Conservation (phyloP, 1,140 invertebrate genomes). For the Pogonomyrmex californicus region DNA sequence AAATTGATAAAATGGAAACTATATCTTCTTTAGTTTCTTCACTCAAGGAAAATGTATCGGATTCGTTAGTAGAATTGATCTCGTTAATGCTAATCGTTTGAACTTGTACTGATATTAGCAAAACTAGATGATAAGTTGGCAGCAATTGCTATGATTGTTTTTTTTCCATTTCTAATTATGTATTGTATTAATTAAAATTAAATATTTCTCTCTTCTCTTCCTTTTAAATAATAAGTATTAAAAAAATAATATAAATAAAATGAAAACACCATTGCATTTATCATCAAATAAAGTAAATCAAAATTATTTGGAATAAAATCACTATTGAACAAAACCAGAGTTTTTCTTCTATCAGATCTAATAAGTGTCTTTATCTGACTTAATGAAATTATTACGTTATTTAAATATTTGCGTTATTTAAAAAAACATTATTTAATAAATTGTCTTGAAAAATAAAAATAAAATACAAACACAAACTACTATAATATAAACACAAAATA, state of each 20-base stretch:
- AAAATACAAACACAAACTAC: background rate
- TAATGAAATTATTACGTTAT: background rate
- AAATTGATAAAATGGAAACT: conserved; percentile 25
- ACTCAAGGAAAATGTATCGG: background rate
- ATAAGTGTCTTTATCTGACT: background rate
- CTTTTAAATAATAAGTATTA: too few species aligned
- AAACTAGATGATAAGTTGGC: background rate
- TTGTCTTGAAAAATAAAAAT: background rate
- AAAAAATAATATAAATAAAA: conserved; percentile 4
- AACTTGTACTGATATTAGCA: background rate
- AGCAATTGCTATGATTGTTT: background rate
- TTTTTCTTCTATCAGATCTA: background rate
- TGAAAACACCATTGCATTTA: background rate
- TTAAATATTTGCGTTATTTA: background rate
- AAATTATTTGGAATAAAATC: background rate
- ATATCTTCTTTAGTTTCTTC: background rate
- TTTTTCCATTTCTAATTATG: background rate
- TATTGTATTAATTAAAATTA: background rate
- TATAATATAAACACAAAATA: background rate
- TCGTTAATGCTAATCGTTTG: background rate
- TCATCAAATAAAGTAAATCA: background rate
- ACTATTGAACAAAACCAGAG: background rate
- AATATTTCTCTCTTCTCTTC: too few species aligned
- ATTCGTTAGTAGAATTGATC: background rate
- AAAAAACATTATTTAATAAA: background rate